Conservation (phyloP, 2,113 vertebrate species). For the Polypterus senegalus region DNA sequence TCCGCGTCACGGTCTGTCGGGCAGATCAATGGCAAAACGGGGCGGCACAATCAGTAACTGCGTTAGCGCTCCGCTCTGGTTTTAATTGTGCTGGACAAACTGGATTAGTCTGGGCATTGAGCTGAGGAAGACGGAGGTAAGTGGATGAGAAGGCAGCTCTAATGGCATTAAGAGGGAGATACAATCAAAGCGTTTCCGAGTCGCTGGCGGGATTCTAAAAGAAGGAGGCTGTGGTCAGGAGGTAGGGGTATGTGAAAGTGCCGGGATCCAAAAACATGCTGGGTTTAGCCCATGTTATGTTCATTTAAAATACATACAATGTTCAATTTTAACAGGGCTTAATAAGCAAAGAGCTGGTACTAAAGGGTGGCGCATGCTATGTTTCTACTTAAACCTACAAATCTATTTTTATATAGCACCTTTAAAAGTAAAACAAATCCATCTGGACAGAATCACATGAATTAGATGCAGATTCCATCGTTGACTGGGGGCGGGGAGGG, state of each 20-base stretch:
- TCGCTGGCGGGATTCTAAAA: neutral
- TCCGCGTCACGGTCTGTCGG: neutral
- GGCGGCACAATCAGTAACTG: neutral
- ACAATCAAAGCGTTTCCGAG: neutral
- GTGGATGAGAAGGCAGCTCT: neutral
- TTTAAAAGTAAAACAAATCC: too few species aligned
- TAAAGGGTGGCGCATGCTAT: neutral
- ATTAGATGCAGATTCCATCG: too few species aligned
- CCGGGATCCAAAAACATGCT: neutral
- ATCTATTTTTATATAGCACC: too few species aligned
- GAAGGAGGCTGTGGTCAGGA: neutral
- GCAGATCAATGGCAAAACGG: neutral
- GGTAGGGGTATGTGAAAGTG: neutral
- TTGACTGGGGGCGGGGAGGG: too few species aligned
- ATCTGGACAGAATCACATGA: too few species aligned
- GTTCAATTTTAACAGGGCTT: neutral
- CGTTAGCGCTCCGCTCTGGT: neutral
- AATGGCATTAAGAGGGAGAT: neutral
- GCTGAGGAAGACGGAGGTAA: neutral
- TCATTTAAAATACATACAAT: neutral
- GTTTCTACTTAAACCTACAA: too few species aligned
- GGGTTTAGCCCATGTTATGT: neutral
- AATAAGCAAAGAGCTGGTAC: neutral
- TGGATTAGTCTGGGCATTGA: neutral
- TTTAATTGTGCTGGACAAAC: neutral